These are phyloP conservation scores for Muschampia plurimacula DNA, from an alignment of 2,888 invertebrate species.

Conservation along the genomic window DNA sequence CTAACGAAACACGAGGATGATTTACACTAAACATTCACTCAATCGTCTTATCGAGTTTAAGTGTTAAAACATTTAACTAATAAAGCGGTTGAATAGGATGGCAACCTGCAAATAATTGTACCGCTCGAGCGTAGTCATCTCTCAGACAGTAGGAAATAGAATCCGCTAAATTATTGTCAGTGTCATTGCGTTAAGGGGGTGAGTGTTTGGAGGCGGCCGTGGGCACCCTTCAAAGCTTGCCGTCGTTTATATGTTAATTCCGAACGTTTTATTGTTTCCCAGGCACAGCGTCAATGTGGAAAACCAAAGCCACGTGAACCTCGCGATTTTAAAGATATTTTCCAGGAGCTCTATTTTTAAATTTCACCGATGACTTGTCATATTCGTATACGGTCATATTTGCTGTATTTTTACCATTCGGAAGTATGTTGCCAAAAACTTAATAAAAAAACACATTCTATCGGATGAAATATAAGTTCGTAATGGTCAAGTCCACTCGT, in stretches of 20 bases:
- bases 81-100: neutral
- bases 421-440: no score
- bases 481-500: no score
- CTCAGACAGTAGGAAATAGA: conserved; percentile 40
- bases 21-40: neutral
- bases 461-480: no score
- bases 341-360: neutral
- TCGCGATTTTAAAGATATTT: conserved; percentile 37
- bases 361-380: conserved; percentile 13
- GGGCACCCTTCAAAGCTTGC: conserved; percentile 39
- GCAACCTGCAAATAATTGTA: conserved; percentile 19
- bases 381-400: neutral
- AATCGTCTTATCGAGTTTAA: conserved; percentile 1
- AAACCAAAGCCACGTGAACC: conserved; percentile 36
- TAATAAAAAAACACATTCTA: no score
- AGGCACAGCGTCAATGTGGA: conserved; percentile 46
- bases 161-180: conserved; percentile 42
- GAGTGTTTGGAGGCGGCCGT: conserved; percentile 23
- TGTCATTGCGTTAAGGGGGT: conserved; percentile 45
- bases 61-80: neutral
- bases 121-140: conserved; percentile 5
- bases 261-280: conserved; percentile 59
- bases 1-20: neutral
- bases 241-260: conserved; percentile 63
- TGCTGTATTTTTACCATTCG: no score